phyloP scores from a whole-genome alignment of 2,113 vertebrate genomes.

The Emydocephalus ijimae region DNA sequence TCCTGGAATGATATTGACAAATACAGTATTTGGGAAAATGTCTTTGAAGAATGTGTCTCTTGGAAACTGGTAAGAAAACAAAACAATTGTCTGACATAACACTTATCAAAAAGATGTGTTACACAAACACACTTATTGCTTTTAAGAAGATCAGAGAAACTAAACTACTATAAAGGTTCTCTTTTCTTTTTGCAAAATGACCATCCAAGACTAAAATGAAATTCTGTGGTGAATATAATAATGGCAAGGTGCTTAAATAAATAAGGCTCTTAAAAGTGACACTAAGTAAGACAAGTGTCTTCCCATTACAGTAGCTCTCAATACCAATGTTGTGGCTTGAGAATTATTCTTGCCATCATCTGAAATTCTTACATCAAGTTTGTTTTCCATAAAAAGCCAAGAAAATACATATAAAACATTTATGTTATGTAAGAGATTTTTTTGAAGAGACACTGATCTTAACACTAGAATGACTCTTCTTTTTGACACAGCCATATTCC shows the following conservation, averaged over 20 bases:
- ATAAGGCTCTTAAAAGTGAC: background rate
- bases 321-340: background rate
- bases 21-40: background rate
- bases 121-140: background rate
- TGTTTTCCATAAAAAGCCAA: background rate
- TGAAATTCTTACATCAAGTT: background rate
- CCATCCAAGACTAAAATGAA: background rate
- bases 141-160: background rate
- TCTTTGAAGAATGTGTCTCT: background rate
- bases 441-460: background rate
- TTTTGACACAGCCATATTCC: background rate
- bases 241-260: background rate
- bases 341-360: background rate
- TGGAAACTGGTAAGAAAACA: background rate
- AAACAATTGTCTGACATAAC: background rate
- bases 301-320: background rate
- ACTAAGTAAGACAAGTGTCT: background rate
- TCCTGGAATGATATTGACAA: background rate
- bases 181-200: background rate
- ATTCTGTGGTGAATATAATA: background rate
- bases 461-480: background rate
- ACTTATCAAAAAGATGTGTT: too few species aligned
- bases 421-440: background rate
- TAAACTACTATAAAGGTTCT: background rate
- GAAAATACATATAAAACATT: background rate